Base-by-base conservation (phyloP, 2,888 invertebrate species). In the Melinaea marsaeus region DNA sequence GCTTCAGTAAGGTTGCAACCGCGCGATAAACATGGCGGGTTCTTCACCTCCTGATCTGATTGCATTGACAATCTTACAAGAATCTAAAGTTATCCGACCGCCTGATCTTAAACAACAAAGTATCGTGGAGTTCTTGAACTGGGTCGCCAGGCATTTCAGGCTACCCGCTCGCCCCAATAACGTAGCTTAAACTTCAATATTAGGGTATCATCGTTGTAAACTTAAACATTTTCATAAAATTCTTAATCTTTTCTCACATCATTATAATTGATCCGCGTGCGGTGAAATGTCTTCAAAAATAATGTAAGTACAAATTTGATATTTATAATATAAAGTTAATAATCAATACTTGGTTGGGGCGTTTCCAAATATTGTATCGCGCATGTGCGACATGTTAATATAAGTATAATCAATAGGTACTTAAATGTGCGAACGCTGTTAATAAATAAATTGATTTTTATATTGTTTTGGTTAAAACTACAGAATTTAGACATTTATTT, bases 11-110 rank as follows among this genome's bases (percentile, higher is more conserved):
- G 47, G n/a, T 13, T 45, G 55, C 33, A 42, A 42, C 33, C 60
- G 58, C 59, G 54, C 34, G 42, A 34, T n/a, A 37, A 58, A 46
- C 22, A 67, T 67, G 62, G 62, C 64, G 48, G 54, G n/a, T 56
- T 37, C 64, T 45, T 34, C 58, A 2, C 42, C 51, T 51, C 51
- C 51, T 9, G 51, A 51, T 51, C 51, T 51, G 2, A 32, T 51
- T 51, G 51, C 51, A 9, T 32, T 51, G 51, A 51, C 51, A 6
- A 22, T 32, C 4, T 32, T 22, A 3, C 51, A 32, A 9, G 51
- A 51, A 32, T 51, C 32, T 51, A 51, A 51, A 51, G 51, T 51
- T 4, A 7, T 51, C 2, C 9, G 32, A 11, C 51, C 51, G 5
- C 51, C 51, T 22, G 9, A 32, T 3, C 11, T 32, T 32, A 11